Evolutionary conservation across 2,888 invertebrate genomes (phyloP).

Genomic region (Dexiosoma caninum): DNA sequence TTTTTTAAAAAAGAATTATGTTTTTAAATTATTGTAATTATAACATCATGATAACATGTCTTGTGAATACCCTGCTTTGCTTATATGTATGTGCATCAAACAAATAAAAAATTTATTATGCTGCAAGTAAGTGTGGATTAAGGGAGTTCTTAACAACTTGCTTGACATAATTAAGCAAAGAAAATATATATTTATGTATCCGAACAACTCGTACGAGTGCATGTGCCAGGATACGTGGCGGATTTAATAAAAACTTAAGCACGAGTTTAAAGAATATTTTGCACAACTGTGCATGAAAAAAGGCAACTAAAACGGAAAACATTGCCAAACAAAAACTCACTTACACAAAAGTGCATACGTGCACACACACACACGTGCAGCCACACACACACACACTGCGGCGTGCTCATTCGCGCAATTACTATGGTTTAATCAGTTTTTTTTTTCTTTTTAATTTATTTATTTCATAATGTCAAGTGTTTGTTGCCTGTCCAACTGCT

Average conservation of each 20-base stretch:
- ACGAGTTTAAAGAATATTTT: slow-evolving; percentile 24
- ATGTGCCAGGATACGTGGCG: not conserved
- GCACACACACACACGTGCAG: not conserved
- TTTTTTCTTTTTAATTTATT: too few species aligned
- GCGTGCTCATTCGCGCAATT: not conserved
- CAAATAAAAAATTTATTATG: not conserved
- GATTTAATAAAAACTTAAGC: slow-evolving; percentile 26
- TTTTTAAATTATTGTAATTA: too few species aligned
- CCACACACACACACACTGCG: not conserved
- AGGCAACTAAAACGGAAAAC: too few species aligned
- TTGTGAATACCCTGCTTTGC: too few species aligned
- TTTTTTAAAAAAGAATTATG: too few species aligned
- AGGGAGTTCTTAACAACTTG: slow-evolving; percentile 33
- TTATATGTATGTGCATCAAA: not conserved
- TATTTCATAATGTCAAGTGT: slow-evolving; percentile 8
- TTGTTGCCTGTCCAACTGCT: slow-evolving; percentile 5
- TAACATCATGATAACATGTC: too few species aligned
- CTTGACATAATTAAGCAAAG: slow-evolving; percentile 10
- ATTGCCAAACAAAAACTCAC: not conserved
- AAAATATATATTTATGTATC: not conserved
- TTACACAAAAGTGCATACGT: not conserved
- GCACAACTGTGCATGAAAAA: not conserved
- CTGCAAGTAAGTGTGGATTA: not conserved
- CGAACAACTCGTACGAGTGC: too few species aligned
- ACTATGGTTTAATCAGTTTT: too few species aligned